A percentile compares a stretch with the other conserved stretches of the same genome.
Evolutionary conservation across 2,888 invertebrate species (phyloP).

Genomic region (Epinotia ramella): DNA sequence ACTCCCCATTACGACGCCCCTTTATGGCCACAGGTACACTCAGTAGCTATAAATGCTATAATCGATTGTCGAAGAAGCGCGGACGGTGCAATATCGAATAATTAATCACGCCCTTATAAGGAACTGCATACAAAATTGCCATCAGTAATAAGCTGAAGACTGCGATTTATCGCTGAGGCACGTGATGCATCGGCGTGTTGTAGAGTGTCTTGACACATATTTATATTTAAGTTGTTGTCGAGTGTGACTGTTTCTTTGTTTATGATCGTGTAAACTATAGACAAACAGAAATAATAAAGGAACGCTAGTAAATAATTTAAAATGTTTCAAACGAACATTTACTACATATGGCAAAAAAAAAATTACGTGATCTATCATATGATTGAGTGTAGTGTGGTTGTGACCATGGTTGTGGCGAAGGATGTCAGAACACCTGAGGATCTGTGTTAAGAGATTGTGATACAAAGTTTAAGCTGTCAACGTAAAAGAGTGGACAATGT

Average conservation of each 20-base stretch:
- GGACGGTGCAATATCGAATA: constrained; percentile 63
- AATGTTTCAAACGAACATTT: too few species aligned
- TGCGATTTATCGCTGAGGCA: constrained; percentile 60
- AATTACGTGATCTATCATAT: too few species aligned
- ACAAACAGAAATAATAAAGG: neutral
- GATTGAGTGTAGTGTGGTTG: too few species aligned
- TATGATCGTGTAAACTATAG: neutral
- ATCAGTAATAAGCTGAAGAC: constrained; percentile 65
- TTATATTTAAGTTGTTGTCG: constrained; percentile 14
- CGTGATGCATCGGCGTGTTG: constrained; percentile 24
- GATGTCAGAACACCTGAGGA: too few species aligned
- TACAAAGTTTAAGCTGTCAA: too few species aligned
- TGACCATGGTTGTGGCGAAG: too few species aligned
- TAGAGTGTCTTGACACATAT: constrained; percentile 24
- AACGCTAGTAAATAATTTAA: neutral
- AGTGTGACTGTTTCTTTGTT: neutral
- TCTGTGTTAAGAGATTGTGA: too few species aligned
- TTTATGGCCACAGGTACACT: constrained; percentile 49
- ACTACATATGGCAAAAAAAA: too few species aligned
- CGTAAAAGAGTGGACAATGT: too few species aligned
- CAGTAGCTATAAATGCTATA: constrained; percentile 49
- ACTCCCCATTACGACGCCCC: constrained; percentile 57
- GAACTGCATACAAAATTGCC: constrained; percentile 62
- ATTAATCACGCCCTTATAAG: constrained; percentile 74
- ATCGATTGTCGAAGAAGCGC: constrained; percentile 65